phyloP scores from a whole-genome alignment of 2,888 invertebrate species.

The Molanna angustata region DNA sequence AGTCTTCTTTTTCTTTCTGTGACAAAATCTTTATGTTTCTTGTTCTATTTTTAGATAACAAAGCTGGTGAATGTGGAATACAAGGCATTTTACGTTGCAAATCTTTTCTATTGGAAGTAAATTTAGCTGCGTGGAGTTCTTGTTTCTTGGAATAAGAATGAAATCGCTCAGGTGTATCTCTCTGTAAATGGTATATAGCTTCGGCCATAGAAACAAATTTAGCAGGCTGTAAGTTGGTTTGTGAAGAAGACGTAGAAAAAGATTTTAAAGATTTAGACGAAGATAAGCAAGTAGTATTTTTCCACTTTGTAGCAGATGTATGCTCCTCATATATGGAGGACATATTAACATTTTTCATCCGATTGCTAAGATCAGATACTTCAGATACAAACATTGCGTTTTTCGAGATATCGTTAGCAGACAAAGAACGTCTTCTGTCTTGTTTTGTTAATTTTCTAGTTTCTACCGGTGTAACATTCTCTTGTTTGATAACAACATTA shows the following conservation, averaged over 20 bases:
- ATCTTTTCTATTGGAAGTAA: constrained; percentile 28
- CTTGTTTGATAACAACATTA: neutral
- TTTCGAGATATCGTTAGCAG: constrained; percentile 24
- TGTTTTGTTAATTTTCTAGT: constrained; percentile 4
- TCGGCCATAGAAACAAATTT: constrained; percentile 62
- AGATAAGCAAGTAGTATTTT: neutral
- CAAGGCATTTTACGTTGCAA: constrained; percentile 41
- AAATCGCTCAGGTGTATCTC: constrained; percentile 59
- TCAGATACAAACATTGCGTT: neutral
- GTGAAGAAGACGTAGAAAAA: constrained; percentile 20
- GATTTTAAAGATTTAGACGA: constrained; percentile 15
- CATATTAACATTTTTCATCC: constrained; percentile 12
- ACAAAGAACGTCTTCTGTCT: constrained; percentile 25
- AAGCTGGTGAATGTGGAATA: constrained; percentile 53
- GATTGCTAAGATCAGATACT: constrained; percentile 1
- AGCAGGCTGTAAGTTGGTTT: constrained; percentile 19
- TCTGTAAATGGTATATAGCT: constrained; percentile 55
- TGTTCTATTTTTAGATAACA: constrained; percentile 54
- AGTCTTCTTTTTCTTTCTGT: constrained; percentile 59
- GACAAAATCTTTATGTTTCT: constrained; percentile 55
- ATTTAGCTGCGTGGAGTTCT: constrained; percentile 32
- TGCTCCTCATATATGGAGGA: constrained; percentile 3
- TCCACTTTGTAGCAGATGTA: neutral
- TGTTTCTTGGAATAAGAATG: constrained; percentile 34
- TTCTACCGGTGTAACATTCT: constrained; percentile 2